Evolutionary conservation across 2,797 vertebrate genomes (phyloP).

Genomic region (Eulemur coronatus): DNA sequence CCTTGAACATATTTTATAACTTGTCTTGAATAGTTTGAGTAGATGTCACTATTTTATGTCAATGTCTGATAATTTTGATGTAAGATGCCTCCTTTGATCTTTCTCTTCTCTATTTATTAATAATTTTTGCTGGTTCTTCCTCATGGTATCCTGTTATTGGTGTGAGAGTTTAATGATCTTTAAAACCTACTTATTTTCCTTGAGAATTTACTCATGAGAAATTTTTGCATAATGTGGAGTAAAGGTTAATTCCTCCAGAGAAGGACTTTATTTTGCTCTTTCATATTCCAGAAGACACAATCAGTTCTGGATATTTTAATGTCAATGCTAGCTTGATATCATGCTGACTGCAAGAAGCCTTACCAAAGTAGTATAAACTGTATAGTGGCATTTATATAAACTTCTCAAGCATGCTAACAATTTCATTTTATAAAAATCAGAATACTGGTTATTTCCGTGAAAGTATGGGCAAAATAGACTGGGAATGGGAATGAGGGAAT

Average conservation of each 20-base stretch:
- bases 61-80: background rate
- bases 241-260: background rate
- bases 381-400: background rate
- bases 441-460: background rate
- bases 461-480: background rate
- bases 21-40: background rate
- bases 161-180: background rate
- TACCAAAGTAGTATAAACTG: background rate
- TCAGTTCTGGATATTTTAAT: background rate
- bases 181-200: background rate
- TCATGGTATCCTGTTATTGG: background rate
- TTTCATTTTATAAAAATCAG: background rate
- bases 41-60: background rate
- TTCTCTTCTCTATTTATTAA: background rate
- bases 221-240: background rate
- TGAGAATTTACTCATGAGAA: background rate
- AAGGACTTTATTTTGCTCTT: background rate
- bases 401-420: background rate
- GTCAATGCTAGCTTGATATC: background rate
- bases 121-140: background rate
- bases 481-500: background rate
- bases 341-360: background rate
- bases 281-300: background rate
- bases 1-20: background rate
- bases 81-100: background rate